These are phyloP conservation scores for Paedocypris sp. DNA, from an alignment of 2,113 vertebrate species.

Conservation along the genomic window DNA sequence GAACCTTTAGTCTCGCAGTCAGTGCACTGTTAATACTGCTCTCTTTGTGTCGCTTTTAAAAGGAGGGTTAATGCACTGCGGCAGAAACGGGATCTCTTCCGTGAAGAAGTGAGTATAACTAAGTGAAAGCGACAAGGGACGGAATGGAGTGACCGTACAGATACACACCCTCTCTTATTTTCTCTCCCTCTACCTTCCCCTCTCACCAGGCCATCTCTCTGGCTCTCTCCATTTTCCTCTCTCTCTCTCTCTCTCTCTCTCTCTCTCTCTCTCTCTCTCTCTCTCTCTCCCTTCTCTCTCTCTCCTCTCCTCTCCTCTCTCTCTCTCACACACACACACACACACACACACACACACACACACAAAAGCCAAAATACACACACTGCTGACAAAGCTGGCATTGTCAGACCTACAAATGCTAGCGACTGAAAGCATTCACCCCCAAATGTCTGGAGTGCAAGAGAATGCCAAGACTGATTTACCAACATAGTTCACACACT, in stretches of 20 bases:
- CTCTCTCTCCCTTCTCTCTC: no score
- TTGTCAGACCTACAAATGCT: slow-evolving; percentile 41
- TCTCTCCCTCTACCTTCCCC: no score
- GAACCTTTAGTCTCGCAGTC: slow-evolving; percentile 29
- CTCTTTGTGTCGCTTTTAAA: slow-evolving; percentile 75
- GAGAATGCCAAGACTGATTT: slow-evolving; percentile 7
- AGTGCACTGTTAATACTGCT: slow-evolving; percentile 67
- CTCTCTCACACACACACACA: slow-evolving; percentile 38
- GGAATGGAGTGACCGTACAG: slow-evolving; percentile 45
- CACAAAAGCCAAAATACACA: slow-evolving; percentile 18
- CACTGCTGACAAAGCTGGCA: slow-evolving; percentile 47
- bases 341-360: slow-evolving; percentile 9
- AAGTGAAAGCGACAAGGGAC: slow-evolving; percentile 55
- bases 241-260: no score
- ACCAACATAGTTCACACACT: slow-evolving; percentile 12
- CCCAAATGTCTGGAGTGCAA: slow-evolving; percentile 15
- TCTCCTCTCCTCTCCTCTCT: no score
- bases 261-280: no score
- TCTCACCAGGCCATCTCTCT: no score
- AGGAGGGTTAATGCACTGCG: slow-evolving; percentile 86
- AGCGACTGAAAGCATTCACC: slow-evolving; percentile 20
- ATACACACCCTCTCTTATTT: slow-evolving; percentile 39
- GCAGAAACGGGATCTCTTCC: slow-evolving; percentile 94
- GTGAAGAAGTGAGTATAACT: slow-evolving; percentile 89
- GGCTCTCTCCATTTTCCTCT: no score